A percentile compares a stretch with the other conserved stretches of the same genome.
phyloP scores from a whole-genome alignment of 2,797 vertebrate species.

The Mareca strepera region DNA sequence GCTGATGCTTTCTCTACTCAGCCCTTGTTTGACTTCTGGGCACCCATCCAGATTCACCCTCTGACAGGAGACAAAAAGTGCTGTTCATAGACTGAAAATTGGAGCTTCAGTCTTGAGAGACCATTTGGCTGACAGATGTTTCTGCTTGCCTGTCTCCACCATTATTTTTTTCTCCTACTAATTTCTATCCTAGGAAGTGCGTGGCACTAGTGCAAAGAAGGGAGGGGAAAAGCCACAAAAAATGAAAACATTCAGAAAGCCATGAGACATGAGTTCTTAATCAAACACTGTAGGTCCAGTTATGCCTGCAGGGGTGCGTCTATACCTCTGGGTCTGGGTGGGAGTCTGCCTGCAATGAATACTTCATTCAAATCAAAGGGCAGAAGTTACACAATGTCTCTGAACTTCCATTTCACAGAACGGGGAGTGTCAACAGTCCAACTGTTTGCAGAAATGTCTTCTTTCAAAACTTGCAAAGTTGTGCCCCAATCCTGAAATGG shows the following conservation, averaged over 20 bases:
- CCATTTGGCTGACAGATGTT: conserved; percentile 68
- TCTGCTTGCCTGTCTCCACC: not conserved
- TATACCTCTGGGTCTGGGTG: not conserved
- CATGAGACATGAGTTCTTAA: not conserved
- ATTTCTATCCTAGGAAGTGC: not conserved
- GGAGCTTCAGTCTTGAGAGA: not conserved
- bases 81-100: conserved; percentile 8
- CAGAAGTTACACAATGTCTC: not conserved
- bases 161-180: not conserved
- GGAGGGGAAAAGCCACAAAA: not conserved
- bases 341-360: not conserved
- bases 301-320: not conserved
- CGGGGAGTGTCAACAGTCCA: not conserved
- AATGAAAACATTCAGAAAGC: not conserved
- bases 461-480: not conserved
- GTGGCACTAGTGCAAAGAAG: not conserved
- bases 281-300: not conserved
- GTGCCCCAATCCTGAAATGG: not conserved
- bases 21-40: conserved; percentile 51
- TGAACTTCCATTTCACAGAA: not conserved
- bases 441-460: not conserved
- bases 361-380: not conserved
- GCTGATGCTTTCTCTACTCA: conserved; percentile 13
- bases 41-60: conserved; percentile 37
- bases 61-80: conserved; percentile 38